Percentiles rank a stretch among this genome's conserved stretches.
phyloP scores from a whole-genome alignment of 2,888 invertebrate species.

The Cataglyphis altisquamis region DNA sequence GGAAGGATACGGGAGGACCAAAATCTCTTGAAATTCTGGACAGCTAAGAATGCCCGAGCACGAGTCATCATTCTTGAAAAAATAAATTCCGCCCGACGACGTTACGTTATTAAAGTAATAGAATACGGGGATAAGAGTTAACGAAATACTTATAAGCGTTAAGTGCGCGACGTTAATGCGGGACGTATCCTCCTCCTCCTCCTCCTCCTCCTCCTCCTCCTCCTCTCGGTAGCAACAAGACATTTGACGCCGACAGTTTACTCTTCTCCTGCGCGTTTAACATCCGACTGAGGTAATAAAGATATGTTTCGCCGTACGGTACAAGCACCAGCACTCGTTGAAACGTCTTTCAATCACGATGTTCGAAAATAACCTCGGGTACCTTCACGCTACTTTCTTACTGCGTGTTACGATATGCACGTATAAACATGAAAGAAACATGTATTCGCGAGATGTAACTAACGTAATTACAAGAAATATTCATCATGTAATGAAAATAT shows the following conservation, averaged over 20 bases:
- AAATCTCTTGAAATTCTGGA: slow-evolving; percentile 64
- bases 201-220: neutral
- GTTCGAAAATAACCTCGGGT: slow-evolving; percentile 36
- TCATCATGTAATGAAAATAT: slow-evolving; percentile 32
- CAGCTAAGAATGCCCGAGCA: slow-evolving; percentile 61
- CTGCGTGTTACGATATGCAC: neutral
- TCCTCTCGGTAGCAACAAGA: slow-evolving; percentile 46
- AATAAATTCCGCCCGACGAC: slow-evolving; percentile 67
- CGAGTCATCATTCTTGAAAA: slow-evolving; percentile 71
- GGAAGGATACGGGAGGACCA: neutral
- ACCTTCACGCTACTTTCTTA: slow-evolving; percentile 35
- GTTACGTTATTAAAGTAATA: slow-evolving; percentile 61
- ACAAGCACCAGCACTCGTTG: slow-evolving; percentile 23
- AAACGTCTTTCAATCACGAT: slow-evolving; percentile 48
- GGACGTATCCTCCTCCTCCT: neutral
- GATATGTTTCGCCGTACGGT: slow-evolving; percentile 45
- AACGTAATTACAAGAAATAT: slow-evolving; percentile 39
- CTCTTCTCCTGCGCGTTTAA: slow-evolving; percentile 39
- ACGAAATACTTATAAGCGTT: slow-evolving; percentile 56
- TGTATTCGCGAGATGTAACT: slow-evolving; percentile 27
- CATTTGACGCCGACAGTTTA: slow-evolving; percentile 40
- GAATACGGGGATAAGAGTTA: slow-evolving; percentile 48
- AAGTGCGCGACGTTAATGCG: slow-evolving; percentile 51
- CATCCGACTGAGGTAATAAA: slow-evolving; percentile 44
- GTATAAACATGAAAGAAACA: slow-evolving; percentile 29